These are phyloP conservation scores for Tyrophagus putrescentiae DNA, from an alignment of 1,140 invertebrate genomes.

Conservation along the genomic window DNA sequence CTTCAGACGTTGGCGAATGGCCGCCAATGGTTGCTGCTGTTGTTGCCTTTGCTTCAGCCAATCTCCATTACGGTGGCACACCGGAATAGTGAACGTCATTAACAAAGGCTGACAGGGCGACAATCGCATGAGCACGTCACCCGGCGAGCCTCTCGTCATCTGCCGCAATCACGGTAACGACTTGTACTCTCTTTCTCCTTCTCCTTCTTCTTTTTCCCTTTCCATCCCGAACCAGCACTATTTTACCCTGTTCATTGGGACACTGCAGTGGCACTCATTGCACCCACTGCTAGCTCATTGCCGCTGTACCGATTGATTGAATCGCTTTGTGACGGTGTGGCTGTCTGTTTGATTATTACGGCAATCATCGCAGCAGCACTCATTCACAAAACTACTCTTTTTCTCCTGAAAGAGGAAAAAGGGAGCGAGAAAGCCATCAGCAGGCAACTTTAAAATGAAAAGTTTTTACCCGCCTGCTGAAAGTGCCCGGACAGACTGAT, in stretches of 20 bases:
- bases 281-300: too few relatives aligned
- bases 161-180: background rate
- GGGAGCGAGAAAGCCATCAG: too few relatives aligned
- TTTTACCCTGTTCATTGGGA: too few relatives aligned
- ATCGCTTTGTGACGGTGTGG: background rate
- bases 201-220: too few relatives aligned
- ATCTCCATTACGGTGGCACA: background rate
- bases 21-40: too few relatives aligned
- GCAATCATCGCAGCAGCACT: too few relatives aligned
- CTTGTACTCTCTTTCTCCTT: background rate
- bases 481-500: background rate
- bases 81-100: background rate
- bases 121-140: background rate
- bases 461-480: background rate
- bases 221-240: too few relatives aligned
- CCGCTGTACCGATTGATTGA: background rate
- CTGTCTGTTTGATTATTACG: background rate
- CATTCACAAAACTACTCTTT: too few relatives aligned
- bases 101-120: background rate
- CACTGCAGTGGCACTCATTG: too few relatives aligned
- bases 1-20: too few relatives aligned
- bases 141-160: background rate
- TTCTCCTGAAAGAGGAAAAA: too few relatives aligned
- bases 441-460: conserved; percentile 7
- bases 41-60: too few relatives aligned